These are phyloP conservation scores for Tetranychus piercei DNA, from an alignment of 2,888 invertebrate genomes.

Conservation along the genomic window DNA sequence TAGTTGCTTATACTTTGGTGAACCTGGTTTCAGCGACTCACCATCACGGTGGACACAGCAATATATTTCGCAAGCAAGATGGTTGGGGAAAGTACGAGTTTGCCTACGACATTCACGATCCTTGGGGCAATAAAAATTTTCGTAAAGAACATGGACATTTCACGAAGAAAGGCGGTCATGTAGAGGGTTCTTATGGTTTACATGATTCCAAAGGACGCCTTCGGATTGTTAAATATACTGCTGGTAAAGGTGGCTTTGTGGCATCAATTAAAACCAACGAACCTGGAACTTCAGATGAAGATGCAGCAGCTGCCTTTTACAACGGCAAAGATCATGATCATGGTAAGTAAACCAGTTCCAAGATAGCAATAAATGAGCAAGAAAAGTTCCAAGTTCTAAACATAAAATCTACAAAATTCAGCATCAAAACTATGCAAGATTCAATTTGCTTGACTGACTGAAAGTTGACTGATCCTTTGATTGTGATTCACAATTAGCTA, in stretches of 20 bases:
- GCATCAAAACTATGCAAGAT: no score
- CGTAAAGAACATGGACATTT: slow-evolving; percentile 4
- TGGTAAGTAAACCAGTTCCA: neutral
- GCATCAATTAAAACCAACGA: slow-evolving; percentile 1
- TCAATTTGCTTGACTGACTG: no score
- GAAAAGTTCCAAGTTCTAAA: no score
- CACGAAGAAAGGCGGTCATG: neutral
- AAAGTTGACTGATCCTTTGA: no score
- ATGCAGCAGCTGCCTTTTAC: slow-evolving; percentile 3
- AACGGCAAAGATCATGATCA: slow-evolving; percentile 9
- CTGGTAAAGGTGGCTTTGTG: slow-evolving; percentile 8
- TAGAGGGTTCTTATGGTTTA: slow-evolving; percentile 8
- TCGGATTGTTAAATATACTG: slow-evolving; percentile 4
- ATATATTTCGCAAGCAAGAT: slow-evolving; percentile 6
- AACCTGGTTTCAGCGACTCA: neutral
- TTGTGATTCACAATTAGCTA: no score
- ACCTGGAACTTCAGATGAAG: slow-evolving; percentile 8
- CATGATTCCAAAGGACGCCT: slow-evolving; percentile 8
- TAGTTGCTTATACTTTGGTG: neutral
- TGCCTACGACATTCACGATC: slow-evolving; percentile 8
- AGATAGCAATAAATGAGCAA: no score
- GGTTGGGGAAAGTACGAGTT: slow-evolving; percentile 8
- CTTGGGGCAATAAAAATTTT: slow-evolving; percentile 4
- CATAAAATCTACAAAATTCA: no score
- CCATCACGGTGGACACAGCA: slow-evolving; percentile 6